These are phyloP conservation scores for Crossocerus cetratus DNA, from an alignment of 2,888 invertebrate species.

Conservation along the genomic window DNA sequence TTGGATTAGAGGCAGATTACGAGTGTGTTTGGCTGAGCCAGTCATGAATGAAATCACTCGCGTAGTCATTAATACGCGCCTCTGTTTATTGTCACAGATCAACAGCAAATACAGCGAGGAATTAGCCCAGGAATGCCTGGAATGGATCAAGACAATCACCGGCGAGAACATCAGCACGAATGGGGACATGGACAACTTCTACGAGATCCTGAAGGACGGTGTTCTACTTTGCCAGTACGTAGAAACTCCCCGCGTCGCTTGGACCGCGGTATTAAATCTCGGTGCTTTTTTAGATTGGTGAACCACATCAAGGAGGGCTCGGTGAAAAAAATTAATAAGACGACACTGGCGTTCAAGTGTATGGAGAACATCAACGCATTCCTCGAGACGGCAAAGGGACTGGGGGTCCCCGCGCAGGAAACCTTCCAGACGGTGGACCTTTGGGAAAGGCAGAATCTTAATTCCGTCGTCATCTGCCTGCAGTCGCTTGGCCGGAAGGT, in stretches of 20 bases:
- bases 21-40: no score
- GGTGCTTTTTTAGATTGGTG: slow-evolving; percentile 82
- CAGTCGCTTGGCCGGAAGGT: slow-evolving; percentile 97
- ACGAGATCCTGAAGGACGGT: slow-evolving; percentile 93
- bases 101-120: slow-evolving; percentile 98
- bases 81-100: slow-evolving; percentile 83
- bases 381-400: slow-evolving; percentile 87
- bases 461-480: slow-evolving; percentile 96
- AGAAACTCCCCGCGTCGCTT: not conserved
- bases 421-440: slow-evolving; percentile 98
- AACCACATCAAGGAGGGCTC: slow-evolving; percentile 91
- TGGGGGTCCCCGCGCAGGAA: slow-evolving; percentile 96
- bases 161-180: slow-evolving; percentile 91
- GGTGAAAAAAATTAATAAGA: slow-evolving; percentile 93
- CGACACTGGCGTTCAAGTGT: slow-evolving; percentile 96
- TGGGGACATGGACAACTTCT: slow-evolving; percentile 96
- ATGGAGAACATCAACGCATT: slow-evolving; percentile 99
- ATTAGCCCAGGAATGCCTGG: slow-evolving; percentile 92
- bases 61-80: no score
- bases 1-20: no score
- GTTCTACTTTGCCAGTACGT: slow-evolving; percentile 91
- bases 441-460: slow-evolving; percentile 97
- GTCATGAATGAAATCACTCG: no score
- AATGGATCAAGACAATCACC: slow-evolving; percentile 93
- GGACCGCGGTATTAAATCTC: not conserved